Evolutionary conservation across 2,113 vertebrate species (phyloP).

Genomic region (Bubo blakistoni): DNA sequence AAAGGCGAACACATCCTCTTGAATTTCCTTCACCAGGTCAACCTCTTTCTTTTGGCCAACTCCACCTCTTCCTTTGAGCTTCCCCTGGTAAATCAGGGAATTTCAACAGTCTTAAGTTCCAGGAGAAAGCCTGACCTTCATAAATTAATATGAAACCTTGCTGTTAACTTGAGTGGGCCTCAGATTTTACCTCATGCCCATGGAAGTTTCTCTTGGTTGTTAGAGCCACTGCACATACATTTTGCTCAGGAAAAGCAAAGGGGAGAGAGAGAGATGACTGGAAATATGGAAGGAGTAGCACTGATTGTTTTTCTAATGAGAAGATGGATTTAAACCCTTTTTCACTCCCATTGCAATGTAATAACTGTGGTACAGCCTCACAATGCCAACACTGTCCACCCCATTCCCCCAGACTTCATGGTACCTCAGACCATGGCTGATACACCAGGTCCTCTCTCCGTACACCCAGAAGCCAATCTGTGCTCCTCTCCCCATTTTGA

Average conservation of each 20-base stretch:
- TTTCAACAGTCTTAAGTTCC: not conserved
- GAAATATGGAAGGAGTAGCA: not conserved
- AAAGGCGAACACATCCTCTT: not conserved
- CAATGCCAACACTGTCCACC: not conserved
- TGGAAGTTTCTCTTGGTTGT: not conserved
- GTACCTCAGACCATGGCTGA: not conserved
- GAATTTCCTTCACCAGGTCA: slow-evolving; percentile 38
- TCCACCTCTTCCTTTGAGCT: slow-evolving; percentile 39
- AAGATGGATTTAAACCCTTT: not conserved
- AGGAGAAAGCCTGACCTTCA: not conserved
- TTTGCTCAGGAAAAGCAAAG: not conserved
- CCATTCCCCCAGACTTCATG: not conserved
- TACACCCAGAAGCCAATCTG: not conserved
- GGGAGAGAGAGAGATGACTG: not conserved
- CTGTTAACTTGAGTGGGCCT: not conserved
- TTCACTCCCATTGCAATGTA: not conserved
- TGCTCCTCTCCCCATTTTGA: not conserved
- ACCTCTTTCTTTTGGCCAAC: not conserved
- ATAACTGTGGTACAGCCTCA: not conserved
- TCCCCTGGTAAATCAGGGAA: not conserved
- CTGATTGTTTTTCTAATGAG: not conserved
- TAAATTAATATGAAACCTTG: not conserved
- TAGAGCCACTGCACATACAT: not conserved
- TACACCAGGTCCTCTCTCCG: not conserved
- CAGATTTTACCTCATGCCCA: not conserved